Conservation (phyloP, 2,888 invertebrate genomes). For the Catocala fraxini region DNA sequence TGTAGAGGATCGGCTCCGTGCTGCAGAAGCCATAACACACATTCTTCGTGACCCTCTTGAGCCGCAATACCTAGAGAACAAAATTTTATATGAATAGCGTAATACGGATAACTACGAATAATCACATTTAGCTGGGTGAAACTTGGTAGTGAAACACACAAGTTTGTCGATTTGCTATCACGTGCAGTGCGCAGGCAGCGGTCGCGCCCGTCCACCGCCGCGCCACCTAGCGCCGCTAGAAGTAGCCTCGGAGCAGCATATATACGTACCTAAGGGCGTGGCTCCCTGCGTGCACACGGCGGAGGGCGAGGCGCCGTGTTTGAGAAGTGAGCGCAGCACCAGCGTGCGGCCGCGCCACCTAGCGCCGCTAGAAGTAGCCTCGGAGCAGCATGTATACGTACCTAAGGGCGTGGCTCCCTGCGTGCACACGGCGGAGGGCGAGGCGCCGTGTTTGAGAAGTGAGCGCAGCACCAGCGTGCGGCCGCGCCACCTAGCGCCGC, state of each 20-base stretch:
- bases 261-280: conserved; percentile 91
- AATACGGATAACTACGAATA: too few species aligned
- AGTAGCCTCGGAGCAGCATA: not conserved
- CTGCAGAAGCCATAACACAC: conserved; percentile 93
- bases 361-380: conserved; percentile 88
- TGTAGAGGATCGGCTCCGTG: conserved; percentile 95
- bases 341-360: conserved; percentile 98
- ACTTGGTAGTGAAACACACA: too few species aligned
- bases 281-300: conserved; percentile 98
- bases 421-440: conserved; percentile 96
- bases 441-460: conserved; percentile 93
- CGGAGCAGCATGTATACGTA: conserved; percentile 48
- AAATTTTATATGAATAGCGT: too few species aligned
- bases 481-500: conserved; percentile 90
- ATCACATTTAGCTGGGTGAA: too few species aligned
- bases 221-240: conserved; percentile 86
- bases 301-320: conserved; percentile 94
- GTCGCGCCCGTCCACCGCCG: conserved; percentile 95
- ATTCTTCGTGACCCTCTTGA: conserved; percentile 98
- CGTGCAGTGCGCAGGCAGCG: conserved; percentile 94
- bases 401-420: conserved; percentile 98
- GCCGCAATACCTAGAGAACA: conserved; percentile 93
- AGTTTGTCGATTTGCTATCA: too few species aligned
- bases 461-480: conserved; percentile 94
- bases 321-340: conserved; percentile 93